Evolutionary conservation across 2,797 vertebrate genomes (phyloP), one percentile per base, ranked within the genome.

Genomic region (Glossophaga mutica): DNA sequence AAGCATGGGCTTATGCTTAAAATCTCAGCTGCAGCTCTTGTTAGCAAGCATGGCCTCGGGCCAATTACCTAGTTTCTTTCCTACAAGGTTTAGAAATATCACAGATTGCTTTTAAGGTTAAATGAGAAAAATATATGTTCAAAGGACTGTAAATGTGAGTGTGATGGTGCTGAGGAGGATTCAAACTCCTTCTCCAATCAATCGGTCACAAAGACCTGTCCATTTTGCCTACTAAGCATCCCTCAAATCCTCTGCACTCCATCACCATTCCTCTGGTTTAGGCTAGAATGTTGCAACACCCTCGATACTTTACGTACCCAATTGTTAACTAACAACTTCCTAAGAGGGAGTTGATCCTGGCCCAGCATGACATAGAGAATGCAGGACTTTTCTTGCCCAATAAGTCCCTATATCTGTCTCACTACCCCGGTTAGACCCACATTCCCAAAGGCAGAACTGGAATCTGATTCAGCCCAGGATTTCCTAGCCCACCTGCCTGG

Each of bases 21-120:
- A 46, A 83, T 52, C 21, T 57, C 71, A 67, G 22, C 6, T 67
- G 32, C 14, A 55, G 9, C 59, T 48, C 67, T 74, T 65, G n/a
- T 32, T 24, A 59, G 19, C 67, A 76, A 71, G 34, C 50, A 24
- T 22, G 24, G 29, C 14, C 32, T 52, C n/a, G n/a, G 29, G 6
- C 18, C 91, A 77, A 22, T 55, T 6, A 50, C 8, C 21, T 91
- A 39, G 48, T 22, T 50, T 94, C 44, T 84, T 82, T 71, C 29
- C 44, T 83, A 42, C 7, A 37, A 44, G 78, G 52, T 71, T 76
- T 59, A 90, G 37, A 44, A 70, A 50, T 68, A 37, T 84, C 37
- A 7, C 44, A 37, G 46, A 19, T 12, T 24, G 34, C 37, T 85
- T 79, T 90, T 83, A 90, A 93, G 73, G 65, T 62, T 67, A 68